Evolutionary conservation across 2,113 vertebrate species (phyloP), one percentile per base, ranked within the genome.

Genomic region (Cyprinodon brontotheroides): DNA sequence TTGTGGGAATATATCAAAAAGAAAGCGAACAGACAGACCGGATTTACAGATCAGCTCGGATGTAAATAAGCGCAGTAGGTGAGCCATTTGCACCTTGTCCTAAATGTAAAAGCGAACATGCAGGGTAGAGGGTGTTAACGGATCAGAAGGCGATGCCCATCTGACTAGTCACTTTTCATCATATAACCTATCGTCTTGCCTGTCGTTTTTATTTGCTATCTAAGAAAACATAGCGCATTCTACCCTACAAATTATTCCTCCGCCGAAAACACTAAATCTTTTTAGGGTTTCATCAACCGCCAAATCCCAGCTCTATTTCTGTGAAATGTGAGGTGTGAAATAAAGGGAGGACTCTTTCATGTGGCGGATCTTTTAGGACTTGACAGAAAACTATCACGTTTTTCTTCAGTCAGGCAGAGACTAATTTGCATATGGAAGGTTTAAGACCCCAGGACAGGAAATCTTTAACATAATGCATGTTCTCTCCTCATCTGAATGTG

Each of bases 341-440:
- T 1, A 4, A 6, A 1, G 43, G 20, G n/a, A 12, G 20, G 48
- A 37, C 10, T 7, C 91, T 92, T 92, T 92, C 89, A 93, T 92
- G 89, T 65, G 62, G 53, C 36, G 57, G 22, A 29, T 53, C 50
- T 43, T 61, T 20, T 47, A 48, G 72, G 74, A 71, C 70, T 64
- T 9, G 39, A 50, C 7, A 29, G 3, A 13, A 68, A 48, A 37
- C 10, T 5, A 29, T 15, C 14, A 12, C 40, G 4, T 13, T 11
- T 43, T 75, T 64, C 81, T 72, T 82, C 6, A n/a, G 7, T 22
- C 50, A 53, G 53, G 13, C 68, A 72, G 61, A 77, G 69, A 72
- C 22, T 63, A 20, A 62, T 74, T 78, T 81, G 65, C 70, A 70
- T 67, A 2, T 41, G 39, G 57, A 77, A 80, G 41, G 78, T 76